A percentile compares a stretch with the other conserved stretches of the same genome.
These are phyloP conservation scores for Drosophila setifemur DNA, from an alignment of 1,140 invertebrate genomes.

Conservation along the genomic window DNA sequence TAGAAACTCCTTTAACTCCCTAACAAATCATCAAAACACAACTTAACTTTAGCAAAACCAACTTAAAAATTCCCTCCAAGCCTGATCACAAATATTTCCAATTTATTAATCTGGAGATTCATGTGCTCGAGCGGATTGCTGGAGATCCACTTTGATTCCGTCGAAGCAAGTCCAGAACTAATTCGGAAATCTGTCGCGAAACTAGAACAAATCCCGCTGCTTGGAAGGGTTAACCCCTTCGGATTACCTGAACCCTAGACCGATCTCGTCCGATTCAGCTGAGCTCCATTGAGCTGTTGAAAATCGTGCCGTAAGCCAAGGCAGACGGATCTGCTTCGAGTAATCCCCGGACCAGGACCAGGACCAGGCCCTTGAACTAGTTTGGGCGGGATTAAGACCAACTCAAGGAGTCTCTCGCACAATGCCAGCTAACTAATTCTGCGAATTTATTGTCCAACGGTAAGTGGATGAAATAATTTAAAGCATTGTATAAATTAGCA, in stretches of 20 bases:
- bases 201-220: conserved; percentile 40
- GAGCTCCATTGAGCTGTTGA: conserved; percentile 75
- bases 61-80: not conserved
- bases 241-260: conserved; percentile 61
- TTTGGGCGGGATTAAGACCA: conserved; percentile 46
- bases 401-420: conserved; percentile 1
- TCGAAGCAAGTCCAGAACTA: conserved; percentile 51
- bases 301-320: conserved; percentile 58
- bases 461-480: not conserved
- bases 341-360: conserved; percentile 48
- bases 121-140: conserved; percentile 8
- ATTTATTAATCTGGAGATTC: conserved; percentile 31
- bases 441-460: conserved; percentile 7
- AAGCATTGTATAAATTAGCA: not conserved
- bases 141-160: conserved; percentile 39
- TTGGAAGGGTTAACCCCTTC: conserved; percentile 61
- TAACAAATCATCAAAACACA: conserved; percentile 21
- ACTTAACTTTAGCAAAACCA: conserved; percentile 14
- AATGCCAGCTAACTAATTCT: conserved; percentile 20
- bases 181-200: conserved; percentile 62
- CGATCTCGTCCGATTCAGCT: conserved; percentile 19
- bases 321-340: conserved; percentile 39
- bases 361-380: conserved; percentile 40
- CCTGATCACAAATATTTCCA: conserved; percentile 12
- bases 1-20: not conserved